Evolutionary conservation across 2,113 vertebrate species (phyloP).

Genomic region (Danio rerio): DNA sequence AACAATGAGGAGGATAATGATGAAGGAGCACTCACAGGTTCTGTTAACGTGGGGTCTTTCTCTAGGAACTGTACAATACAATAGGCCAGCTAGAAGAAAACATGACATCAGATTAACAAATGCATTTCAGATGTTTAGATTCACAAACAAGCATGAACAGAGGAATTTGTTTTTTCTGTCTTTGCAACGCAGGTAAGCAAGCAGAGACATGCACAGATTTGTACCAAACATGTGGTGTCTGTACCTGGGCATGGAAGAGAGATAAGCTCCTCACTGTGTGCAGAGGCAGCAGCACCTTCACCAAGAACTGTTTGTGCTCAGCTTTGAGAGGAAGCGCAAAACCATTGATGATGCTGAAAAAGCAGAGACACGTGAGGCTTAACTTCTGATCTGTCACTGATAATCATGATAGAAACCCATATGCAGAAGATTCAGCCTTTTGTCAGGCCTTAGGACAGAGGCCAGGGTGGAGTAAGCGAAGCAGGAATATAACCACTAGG

Average conservation of each 20-base stretch:
- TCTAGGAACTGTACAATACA: constrained; percentile 99
- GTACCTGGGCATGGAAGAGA: constrained; percentile 99
- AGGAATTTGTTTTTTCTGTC: neutral
- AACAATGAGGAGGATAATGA: constrained; percentile 14
- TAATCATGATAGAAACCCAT: constrained; percentile 4
- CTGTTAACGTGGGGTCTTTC: constrained; percentile 98
- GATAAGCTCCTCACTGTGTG: constrained; percentile 98
- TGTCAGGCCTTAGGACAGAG: neutral
- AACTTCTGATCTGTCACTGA: neutral
- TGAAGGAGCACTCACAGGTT: constrained; percentile 85
- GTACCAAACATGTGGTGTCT: neutral
- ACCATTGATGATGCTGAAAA: constrained; percentile 97
- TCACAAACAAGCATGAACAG: neutral
- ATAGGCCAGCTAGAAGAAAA: constrained; percentile 89
- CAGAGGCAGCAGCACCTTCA: constrained; percentile 98
- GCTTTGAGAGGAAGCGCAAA: constrained; percentile 99
- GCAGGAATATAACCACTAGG: neutral
- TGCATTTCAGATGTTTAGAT: neutral
- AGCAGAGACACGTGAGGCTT: neutral
- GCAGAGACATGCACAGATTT: constrained; percentile 1
- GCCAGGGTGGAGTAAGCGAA: neutral
- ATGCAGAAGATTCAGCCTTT: neutral
- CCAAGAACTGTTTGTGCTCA: constrained; percentile 99
- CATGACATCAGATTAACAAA: neutral
- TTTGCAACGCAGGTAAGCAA: neutral